These are phyloP conservation scores for Saxidomus purpurata DNA, from an alignment of 1,140 invertebrate species.

Conservation along the genomic window DNA sequence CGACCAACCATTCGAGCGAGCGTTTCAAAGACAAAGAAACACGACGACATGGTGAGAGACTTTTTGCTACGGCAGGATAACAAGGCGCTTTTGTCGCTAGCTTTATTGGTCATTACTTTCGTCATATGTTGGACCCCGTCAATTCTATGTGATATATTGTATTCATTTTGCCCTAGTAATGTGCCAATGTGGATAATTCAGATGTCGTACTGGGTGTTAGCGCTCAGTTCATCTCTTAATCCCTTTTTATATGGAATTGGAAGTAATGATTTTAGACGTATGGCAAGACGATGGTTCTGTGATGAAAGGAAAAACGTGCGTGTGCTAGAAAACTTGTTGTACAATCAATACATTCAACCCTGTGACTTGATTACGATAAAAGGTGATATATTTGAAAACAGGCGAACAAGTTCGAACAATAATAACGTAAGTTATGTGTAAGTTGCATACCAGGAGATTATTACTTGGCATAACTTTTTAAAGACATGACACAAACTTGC, in stretches of 20 bases:
- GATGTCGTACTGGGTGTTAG: conserved; percentile 76
- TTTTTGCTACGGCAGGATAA: conserved; percentile 79
- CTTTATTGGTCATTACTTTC: conserved; percentile 78
- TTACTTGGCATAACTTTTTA: no score
- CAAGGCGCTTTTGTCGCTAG: conserved; percentile 78
- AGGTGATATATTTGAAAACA: conserved; percentile 6
- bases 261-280: conserved; percentile 79
- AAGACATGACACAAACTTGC: not conserved
- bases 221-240: conserved; percentile 78
- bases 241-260: conserved; percentile 82
- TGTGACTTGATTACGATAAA: conserved; percentile 46
- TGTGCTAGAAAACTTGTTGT: conserved; percentile 27
- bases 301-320: not conserved
- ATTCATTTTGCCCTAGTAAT: conserved; percentile 60
- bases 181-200: conserved; percentile 70
- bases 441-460: not conserved
- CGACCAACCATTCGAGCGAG: conserved; percentile 25
- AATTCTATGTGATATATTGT: conserved; percentile 70
- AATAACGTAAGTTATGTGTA: conserved; percentile 1
- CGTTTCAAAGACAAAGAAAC: conserved; percentile 66
- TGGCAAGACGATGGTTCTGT: conserved; percentile 71
- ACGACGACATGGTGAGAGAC: conserved; percentile 78
- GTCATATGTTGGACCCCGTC: conserved; percentile 81
- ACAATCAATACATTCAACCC: conserved; percentile 35
- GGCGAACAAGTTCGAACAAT: not conserved